phyloP scores from a whole-genome alignment of 2,797 vertebrate species.

The Borostomias antarcticus region DNA sequence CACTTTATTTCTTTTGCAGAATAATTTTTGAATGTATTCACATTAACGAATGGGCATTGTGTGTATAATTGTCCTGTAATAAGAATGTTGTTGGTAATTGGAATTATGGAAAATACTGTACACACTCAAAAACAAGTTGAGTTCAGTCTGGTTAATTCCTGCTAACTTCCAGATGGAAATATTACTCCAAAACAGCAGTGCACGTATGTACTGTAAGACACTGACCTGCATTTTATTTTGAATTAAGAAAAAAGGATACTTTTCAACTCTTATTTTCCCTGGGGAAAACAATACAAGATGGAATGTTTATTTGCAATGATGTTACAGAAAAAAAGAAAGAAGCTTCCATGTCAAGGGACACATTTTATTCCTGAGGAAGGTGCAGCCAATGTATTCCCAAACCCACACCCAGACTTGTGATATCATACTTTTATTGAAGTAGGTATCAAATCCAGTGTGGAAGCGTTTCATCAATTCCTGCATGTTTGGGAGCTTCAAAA shows the following conservation, averaged over 20 bases:
- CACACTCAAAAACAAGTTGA: no score
- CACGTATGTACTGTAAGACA: constrained; percentile 69
- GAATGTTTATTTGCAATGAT: constrained; percentile 79
- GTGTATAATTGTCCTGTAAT: background rate
- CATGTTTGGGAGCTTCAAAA: constrained; percentile 75
- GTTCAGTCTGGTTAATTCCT: no score
- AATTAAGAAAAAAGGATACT: constrained; percentile 49
- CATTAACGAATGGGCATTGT: background rate
- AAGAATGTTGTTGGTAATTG: background rate
- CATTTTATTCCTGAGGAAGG: constrained; percentile 73
- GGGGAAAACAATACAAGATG: constrained; percentile 79
- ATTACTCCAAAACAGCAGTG: background rate
- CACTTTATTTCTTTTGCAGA: constrained; percentile 24
- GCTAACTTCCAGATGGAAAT: no score
- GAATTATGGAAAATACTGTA: background rate
- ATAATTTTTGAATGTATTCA: constrained; percentile 3
- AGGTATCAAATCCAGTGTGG: constrained; percentile 78
- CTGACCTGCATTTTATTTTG: constrained; percentile 78
- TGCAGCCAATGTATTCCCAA: constrained; percentile 77
- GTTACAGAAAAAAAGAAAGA: constrained; percentile 74
- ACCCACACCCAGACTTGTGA: constrained; percentile 71
- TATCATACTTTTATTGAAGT: constrained; percentile 24
- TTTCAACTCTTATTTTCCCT: constrained; percentile 51
- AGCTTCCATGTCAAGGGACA: constrained; percentile 67
- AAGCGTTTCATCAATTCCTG: constrained; percentile 70